phyloP scores from a whole-genome alignment of 2,888 invertebrate species.

The Drosophila affinis region DNA sequence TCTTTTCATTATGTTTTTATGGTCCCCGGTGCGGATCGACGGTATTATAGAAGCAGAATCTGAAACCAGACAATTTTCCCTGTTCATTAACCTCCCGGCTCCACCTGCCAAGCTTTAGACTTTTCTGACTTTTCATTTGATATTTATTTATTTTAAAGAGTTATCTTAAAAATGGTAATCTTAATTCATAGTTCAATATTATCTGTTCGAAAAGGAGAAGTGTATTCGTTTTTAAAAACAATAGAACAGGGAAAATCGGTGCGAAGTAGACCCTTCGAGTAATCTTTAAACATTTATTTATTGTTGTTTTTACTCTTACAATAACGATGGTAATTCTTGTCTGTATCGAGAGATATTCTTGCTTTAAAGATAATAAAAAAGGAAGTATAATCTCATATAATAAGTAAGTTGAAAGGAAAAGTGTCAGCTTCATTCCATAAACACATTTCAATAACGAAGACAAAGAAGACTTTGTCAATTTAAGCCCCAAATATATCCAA shows the following conservation, averaged over 20 bases:
- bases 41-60: not conserved
- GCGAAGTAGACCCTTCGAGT: not conserved
- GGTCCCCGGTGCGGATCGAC: conserved; percentile 5
- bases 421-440: not conserved
- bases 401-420: not conserved
- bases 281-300: not conserved
- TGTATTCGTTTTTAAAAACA: not conserved
- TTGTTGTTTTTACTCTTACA: not conserved
- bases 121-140: not conserved
- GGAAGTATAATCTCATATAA: not conserved
- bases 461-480: conserved; percentile 7
- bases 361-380: not conserved
- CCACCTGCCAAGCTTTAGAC: not conserved
- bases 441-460: not conserved
- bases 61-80: not conserved
- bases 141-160: too few relatives aligned
- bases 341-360: not conserved
- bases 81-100: not conserved
- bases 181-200: not conserved
- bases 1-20: conserved; percentile 16
- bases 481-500: conserved; percentile 20
- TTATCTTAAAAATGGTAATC: too few relatives aligned
- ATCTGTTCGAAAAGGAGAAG: not conserved
- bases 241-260: not conserved
- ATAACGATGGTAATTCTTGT: not conserved